A percentile compares a stretch with the other conserved stretches of the same genome.
Conservation (phyloP, 2,888 invertebrate genomes). For the Catocala fraxini region DNA sequence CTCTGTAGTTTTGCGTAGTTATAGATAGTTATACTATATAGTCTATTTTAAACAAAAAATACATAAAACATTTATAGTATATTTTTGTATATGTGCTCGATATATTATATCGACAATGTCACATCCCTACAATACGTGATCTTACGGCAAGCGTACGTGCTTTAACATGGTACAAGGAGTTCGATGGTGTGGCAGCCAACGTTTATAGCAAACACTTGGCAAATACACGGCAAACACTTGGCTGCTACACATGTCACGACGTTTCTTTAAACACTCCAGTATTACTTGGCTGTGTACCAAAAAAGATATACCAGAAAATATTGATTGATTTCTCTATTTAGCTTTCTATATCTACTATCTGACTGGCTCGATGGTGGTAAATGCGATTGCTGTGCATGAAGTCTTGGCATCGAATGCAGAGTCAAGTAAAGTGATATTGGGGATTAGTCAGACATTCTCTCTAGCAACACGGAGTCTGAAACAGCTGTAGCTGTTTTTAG, state of each 20-base stretch:
- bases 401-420: no score
- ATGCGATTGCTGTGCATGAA: no score
- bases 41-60: no score
- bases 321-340: not conserved
- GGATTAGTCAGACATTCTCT: no score
- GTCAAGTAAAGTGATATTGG: no score
- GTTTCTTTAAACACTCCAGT: conserved; percentile 20
- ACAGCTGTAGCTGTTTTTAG: no score
- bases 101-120: conserved; percentile 23
- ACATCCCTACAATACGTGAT: conserved; percentile 39
- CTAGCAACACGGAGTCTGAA: no score
- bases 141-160: conserved; percentile 42
- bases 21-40: no score
- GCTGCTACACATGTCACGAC: conserved; percentile 16
- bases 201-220: conserved; percentile 28
- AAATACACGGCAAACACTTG: conserved; percentile 22
- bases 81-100: not conserved
- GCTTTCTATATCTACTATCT: no score
- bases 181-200: conserved; percentile 30
- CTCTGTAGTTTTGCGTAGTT: no score
- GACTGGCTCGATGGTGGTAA: no score
- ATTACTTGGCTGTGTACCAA: conserved; percentile 19
- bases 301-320: not conserved
- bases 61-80: no score
- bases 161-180: conserved; percentile 39